A percentile compares a stretch with the other conserved stretches of the same genome.
These are phyloP conservation scores for Monoplex corrugatus DNA, from an alignment of 2,888 invertebrate species.

Conservation along the genomic window DNA sequence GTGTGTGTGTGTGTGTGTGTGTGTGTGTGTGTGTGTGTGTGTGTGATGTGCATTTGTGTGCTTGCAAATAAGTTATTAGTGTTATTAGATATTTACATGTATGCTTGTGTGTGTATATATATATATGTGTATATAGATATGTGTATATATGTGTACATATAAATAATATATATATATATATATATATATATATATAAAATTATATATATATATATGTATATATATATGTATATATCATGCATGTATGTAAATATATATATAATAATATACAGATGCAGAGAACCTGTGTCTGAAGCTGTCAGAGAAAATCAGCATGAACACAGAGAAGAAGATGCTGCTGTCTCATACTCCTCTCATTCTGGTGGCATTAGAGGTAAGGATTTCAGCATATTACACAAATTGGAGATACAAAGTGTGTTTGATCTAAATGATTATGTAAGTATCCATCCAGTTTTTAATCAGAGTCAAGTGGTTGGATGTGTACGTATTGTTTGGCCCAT, in stretches of 20 bases:
- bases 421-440: no score
- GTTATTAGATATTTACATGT: not conserved
- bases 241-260: no score
- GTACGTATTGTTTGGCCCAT: no score
- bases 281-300: conserved; percentile 95
- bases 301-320: conserved; percentile 95
- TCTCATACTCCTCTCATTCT: conserved; percentile 97
- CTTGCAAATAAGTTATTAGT: not conserved
- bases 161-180: no score
- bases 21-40: not conserved
- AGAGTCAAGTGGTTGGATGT: no score
- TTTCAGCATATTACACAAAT: not conserved
- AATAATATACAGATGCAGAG: conserved; percentile 92
- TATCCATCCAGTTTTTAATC: no score
- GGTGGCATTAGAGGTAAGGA: conserved; percentile 93
- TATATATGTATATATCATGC: not conserved
- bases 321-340: conserved; percentile 93
- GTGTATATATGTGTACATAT: not conserved
- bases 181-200: not conserved
- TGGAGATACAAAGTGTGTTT: no score
- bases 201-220: not conserved
- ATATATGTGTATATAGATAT: not conserved
- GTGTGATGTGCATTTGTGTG: not conserved
- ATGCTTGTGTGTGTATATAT: not conserved
- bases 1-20: conserved; percentile 17